Evolutionary conservation across 2,113 vertebrate genomes (phyloP), one percentile per base, ranked within the genome.

Genomic region (Barbus barbus): DNA sequence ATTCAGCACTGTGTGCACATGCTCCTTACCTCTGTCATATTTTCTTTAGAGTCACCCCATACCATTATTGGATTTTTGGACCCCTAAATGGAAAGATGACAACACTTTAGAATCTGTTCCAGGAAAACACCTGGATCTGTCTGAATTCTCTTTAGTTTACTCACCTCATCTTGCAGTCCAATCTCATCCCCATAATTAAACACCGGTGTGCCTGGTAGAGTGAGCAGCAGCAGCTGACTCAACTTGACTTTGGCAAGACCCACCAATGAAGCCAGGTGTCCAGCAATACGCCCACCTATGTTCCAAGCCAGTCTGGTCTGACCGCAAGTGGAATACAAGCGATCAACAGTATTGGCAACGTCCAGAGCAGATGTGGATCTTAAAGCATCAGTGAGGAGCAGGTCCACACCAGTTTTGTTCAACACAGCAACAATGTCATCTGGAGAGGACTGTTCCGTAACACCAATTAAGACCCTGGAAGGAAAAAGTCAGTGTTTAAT

Each of bases 181-280:
- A 97, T 95, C 90, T 97, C 96, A 26, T 97, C 95, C 1, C 96
- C 96, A 1, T 95, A 96, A 88, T 90, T 95, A 74, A 96, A 93
- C 38, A 97, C 80, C 0, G 97, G 95, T 0, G 95, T 96, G 4
- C 97, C 97, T 0, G 95, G 96, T 18, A 97, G 89, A 0, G 96
- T 96, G 60, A 97, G 91, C 24, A 97, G 87, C 85, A 97, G 89
- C 87, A 97, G 78, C 75, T 95, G 95, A 82, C 93, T 85, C 0
- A 96, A 87, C 2, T 85, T 90, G 7, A 95, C 90, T 38, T 93
- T 82, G 0, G 75, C 73, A 0, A 84, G 9, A 0, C 90, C 89
- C 48, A 93, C 86, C 3, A 93, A 71, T 2, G 92, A 89, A 0
- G 93, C 92, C 91, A 96, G 69, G 84, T 95, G 93, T 0, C 94